Base-by-base conservation (phyloP, 2,888 invertebrate species). In the Pseudococcus longispinus region DNA sequence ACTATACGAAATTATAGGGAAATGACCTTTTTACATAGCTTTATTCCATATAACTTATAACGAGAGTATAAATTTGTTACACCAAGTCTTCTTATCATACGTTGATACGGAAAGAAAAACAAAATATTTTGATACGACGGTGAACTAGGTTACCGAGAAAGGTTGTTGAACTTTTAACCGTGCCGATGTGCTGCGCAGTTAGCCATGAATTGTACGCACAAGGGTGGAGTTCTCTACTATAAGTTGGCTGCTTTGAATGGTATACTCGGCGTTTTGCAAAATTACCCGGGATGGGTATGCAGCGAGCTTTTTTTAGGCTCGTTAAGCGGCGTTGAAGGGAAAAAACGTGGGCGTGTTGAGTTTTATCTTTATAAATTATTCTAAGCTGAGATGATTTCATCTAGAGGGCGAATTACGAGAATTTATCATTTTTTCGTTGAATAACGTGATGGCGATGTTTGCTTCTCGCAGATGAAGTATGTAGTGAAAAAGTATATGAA, bases 131-230 rank as follows among this genome's bases (percentile, higher is more conserved):
- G 77, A 80, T 80, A 80, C 6, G 15, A 23, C 77, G 46, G 51
- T n/a, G 74, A 86, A 86, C 86, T 86, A 80, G 86, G 86, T 86
- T 86, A 77, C 32, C 46, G 37, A 37, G 77, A 32, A 80, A 86
- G 86, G 86, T 86, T 80, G 86, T 86, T 86, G 86, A 86, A 86
- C 86, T 80, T 77, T 86, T 29, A 32, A 84, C n/a, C 84, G 84
- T 60, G 60, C 32, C 84, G 32, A 20, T 4, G 37, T 32, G 55
- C 60, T 60, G 55, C 55, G 55, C 37, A 60, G 55, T 60, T 55
- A 84, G 84, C 84, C 83, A 44, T 83, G 70, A 70, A 70, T 32
- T 32, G 32, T 80, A 80, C 37, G 42, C 42, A 80, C 37, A 80
- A 80, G 77, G 77, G 77, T 80, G 77, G 77, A 80, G 77, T 80